Percentiles rank a stretch among this genome's conserved stretches.
Conservation (phyloP, 2,888 invertebrate species). For the Aphelenchoides bicaudatus region DNA sequence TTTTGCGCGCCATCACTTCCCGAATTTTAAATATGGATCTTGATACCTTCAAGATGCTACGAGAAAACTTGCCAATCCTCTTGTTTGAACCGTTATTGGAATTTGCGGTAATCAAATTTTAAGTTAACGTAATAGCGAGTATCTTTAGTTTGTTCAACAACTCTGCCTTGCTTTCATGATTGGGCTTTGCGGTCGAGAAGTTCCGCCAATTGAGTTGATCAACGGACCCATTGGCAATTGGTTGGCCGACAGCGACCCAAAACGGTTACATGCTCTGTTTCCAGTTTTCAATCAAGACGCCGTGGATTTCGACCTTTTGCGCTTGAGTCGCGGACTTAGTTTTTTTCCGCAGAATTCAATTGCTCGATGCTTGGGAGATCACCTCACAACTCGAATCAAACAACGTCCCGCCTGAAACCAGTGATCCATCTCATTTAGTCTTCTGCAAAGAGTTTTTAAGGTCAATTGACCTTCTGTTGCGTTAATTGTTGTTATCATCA, state of each 20-base stretch:
- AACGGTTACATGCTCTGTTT: neutral
- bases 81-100: neutral
- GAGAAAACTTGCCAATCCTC: slow-evolving; percentile 13
- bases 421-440: neutral
- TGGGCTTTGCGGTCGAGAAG: slow-evolving; percentile 11
- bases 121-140: neutral
- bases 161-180: slow-evolving; percentile 20
- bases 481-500: neutral
- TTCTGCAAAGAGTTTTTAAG: neutral
- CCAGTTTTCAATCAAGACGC: slow-evolving; percentile 15
- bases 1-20: slow-evolving; percentile 11
- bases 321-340: neutral
- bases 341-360: slow-evolving; percentile 14
- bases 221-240: slow-evolving; percentile 13
- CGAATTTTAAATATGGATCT: slow-evolving; percentile 14
- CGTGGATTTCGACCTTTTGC: slow-evolving; percentile 16
- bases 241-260: slow-evolving; percentile 2
- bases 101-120: neutral
- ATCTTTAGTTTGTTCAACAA: slow-evolving; percentile 16
- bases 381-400: slow-evolving; percentile 15
- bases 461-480: neutral
- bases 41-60: slow-evolving; percentile 11
- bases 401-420: slow-evolving; percentile 15
- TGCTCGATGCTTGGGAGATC: slow-evolving; percentile 1
- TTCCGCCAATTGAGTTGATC: neutral